Evolutionary conservation across 2,113 vertebrate species (phyloP).

Genomic region (Proterorhinus semilunaris): DNA sequence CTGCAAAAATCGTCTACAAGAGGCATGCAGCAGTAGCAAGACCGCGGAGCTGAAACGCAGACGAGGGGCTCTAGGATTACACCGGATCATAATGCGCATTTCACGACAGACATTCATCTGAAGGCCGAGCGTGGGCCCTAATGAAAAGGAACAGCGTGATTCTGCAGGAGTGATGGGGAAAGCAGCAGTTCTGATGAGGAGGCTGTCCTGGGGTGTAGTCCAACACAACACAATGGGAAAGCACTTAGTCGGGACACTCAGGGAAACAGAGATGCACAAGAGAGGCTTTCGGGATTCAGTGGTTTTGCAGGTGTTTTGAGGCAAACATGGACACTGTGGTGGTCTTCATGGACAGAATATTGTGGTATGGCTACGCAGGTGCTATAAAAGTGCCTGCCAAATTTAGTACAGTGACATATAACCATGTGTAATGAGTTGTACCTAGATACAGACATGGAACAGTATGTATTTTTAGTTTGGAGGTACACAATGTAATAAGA

Average conservation of each 20-base stretch:
- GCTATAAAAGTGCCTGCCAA: too few relatives aligned
- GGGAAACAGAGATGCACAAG: slow-evolving; percentile 33
- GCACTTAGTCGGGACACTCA: slow-evolving; percentile 47
- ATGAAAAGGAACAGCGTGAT: slow-evolving; percentile 51
- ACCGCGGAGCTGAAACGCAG: slow-evolving; percentile 31
- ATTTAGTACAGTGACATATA: too few relatives aligned
- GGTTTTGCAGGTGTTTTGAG: slow-evolving; percentile 42
- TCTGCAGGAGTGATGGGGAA: slow-evolving; percentile 34
- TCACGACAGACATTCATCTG: slow-evolving; percentile 43
- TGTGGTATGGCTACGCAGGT: too few relatives aligned
- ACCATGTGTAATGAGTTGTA: too few relatives aligned
- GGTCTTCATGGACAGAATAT: background rate
- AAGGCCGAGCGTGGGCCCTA: slow-evolving; percentile 51
- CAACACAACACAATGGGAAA: slow-evolving; percentile 42
- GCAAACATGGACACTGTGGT: background rate
- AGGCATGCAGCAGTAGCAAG: slow-evolving; percentile 31
- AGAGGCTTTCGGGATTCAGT: slow-evolving; percentile 47
- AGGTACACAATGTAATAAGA: too few relatives aligned
- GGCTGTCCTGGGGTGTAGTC: slow-evolving; percentile 28
- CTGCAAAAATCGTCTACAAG: slow-evolving; percentile 64
- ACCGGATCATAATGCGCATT: slow-evolving; percentile 50
- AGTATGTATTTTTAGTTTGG: too few relatives aligned
- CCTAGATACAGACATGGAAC: too few relatives aligned
- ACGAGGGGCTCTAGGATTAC: slow-evolving; percentile 57
- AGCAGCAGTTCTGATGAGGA: slow-evolving; percentile 44